These are phyloP conservation scores for Desmodus rotundus DNA, from an alignment of 2,113 vertebrate genomes.

Conservation along the genomic window DNA sequence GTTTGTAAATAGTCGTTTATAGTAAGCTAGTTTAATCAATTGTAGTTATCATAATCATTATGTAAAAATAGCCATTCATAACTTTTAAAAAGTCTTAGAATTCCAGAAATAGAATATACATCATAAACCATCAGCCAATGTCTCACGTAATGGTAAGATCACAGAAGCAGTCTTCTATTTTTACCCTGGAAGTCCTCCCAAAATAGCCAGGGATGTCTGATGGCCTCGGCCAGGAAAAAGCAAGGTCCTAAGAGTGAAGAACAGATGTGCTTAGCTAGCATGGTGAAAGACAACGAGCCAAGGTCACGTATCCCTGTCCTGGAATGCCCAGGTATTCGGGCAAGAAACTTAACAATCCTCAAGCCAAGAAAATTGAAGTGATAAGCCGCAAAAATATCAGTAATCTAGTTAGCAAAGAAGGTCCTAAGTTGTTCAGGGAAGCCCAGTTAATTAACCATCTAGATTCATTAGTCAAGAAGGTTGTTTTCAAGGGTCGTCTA, in stretches of 20 bases:
- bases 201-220: background rate
- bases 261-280: background rate
- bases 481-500: background rate
- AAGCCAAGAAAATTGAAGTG: background rate
- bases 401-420: background rate
- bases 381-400: background rate
- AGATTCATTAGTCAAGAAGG: background rate
- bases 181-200: background rate
- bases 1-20: background rate
- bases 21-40: background rate
- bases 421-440: background rate
- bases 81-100: background rate
- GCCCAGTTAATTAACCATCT: background rate
- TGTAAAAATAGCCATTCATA: background rate
- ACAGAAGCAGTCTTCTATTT: background rate
- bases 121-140: background rate
- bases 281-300: background rate
- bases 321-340: background rate
- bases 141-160: background rate
- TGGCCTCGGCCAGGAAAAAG: background rate
- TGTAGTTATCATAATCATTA: background rate
- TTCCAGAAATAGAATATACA: background rate
- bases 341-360: background rate
- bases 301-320: background rate
- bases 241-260: background rate